Evolutionary conservation across 1,140 invertebrate species (phyloP).

Genomic region (Holotrichia oblita): DNA sequence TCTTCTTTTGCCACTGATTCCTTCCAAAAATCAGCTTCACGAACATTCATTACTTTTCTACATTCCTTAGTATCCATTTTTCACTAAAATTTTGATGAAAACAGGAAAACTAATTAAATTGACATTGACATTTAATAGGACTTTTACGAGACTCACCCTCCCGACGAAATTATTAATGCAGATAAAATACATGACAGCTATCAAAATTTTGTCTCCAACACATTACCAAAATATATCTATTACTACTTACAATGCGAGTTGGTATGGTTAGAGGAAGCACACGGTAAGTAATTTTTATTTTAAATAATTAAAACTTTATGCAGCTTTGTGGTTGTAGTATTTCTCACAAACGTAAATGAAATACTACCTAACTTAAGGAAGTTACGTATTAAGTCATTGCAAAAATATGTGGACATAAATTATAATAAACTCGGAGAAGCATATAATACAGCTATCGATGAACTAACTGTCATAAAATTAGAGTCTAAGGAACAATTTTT

Average conservation of each 20-base stretch:
- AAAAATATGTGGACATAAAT: neutral
- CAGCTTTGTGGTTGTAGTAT: slow-evolving; percentile 14
- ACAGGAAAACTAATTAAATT: neutral
- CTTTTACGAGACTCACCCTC: slow-evolving; percentile 43
- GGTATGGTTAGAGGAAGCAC: slow-evolving; percentile 43
- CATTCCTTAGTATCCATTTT: slow-evolving; percentile 38
- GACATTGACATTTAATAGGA: slow-evolving; percentile 38
- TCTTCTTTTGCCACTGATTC: slow-evolving; percentile 52
- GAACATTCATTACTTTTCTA: slow-evolving; percentile 32
- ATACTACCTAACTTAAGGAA: slow-evolving; percentile 1
- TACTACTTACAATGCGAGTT: slow-evolving; percentile 45
- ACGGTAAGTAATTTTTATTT: slow-evolving; percentile 14
- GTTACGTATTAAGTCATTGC: neutral
- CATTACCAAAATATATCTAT: slow-evolving; percentile 40
- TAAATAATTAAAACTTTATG: slow-evolving; percentile 21
- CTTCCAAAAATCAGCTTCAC: slow-evolving; percentile 45
- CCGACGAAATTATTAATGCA: slow-evolving; percentile 28
- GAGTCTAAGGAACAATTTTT: neutral
- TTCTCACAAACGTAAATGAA: neutral
- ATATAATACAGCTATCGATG: neutral
- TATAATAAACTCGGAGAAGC: slow-evolving; percentile 21
- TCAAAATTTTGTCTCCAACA: slow-evolving; percentile 40
- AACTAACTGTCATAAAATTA: neutral
- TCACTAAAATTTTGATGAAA: slow-evolving; percentile 33
- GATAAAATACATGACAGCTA: slow-evolving; percentile 35